phyloP scores from a whole-genome alignment of 2,113 vertebrate species.

The Microcebus jonahi region DNA sequence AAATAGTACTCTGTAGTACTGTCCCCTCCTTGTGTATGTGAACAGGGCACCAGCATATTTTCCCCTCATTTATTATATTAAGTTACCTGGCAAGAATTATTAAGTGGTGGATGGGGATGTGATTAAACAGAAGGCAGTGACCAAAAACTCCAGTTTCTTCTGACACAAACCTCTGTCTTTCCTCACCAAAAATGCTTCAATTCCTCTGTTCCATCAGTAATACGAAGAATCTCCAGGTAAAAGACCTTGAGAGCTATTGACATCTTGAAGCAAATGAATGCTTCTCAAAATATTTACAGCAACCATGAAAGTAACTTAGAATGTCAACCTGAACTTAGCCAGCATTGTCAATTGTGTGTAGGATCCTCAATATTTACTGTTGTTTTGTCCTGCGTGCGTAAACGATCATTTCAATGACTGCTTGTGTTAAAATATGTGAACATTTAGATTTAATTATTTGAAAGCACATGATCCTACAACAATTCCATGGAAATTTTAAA shows the following conservation, averaged over 20 bases:
- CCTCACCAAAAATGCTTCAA: not conserved
- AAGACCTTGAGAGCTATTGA: not conserved
- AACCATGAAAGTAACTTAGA: not conserved
- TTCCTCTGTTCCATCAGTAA: not conserved
- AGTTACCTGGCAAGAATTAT: slow-evolving; percentile 7
- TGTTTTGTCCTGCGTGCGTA: not conserved
- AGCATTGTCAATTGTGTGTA: not conserved
- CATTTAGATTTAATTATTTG: not conserved
- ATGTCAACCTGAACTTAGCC: not conserved
- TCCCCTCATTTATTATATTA: not conserved
- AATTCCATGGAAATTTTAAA: slow-evolving; percentile 33
- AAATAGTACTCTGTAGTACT: not conserved
- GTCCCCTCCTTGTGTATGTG: not conserved
- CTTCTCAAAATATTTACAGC: not conserved
- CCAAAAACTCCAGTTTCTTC: not conserved
- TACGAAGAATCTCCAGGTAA: not conserved
- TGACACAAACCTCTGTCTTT: not conserved
- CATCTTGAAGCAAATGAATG: not conserved
- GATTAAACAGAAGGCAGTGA: not conserved
- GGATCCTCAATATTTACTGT: not conserved
- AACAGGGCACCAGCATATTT: not conserved
- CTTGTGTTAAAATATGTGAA: not conserved
- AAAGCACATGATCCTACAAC: not conserved
- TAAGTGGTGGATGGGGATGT: not conserved
- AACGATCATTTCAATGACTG: not conserved